Conservation (phyloP, 2,888 invertebrate genomes). For the Diaprepes abbreviatus region DNA sequence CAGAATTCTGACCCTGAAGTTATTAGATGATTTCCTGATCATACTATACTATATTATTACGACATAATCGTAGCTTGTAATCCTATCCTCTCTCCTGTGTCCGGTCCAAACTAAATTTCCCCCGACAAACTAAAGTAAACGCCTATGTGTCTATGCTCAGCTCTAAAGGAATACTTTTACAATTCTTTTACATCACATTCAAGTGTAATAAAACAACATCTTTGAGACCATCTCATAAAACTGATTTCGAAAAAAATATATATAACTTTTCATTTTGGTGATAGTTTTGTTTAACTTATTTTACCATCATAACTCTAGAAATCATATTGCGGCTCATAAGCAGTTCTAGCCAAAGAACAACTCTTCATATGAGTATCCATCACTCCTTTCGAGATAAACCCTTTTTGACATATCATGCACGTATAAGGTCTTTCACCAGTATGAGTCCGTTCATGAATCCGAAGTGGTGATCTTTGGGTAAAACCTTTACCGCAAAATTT, state of each 20-base stretch:
- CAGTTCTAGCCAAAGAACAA: conserved; percentile 50
- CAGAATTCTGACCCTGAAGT: too few species aligned
- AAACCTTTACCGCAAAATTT: conserved; percentile 74
- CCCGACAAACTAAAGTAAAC: too few species aligned
- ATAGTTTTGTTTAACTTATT: not conserved
- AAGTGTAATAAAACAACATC: too few species aligned
- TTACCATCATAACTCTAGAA: not conserved
- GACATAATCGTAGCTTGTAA: too few species aligned
- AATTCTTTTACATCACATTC: too few species aligned
- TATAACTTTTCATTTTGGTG: not conserved
- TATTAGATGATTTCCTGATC: too few species aligned
- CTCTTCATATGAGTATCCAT: conserved; percentile 62
- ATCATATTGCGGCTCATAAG: conserved; percentile 31
- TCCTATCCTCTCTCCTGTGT: too few species aligned
- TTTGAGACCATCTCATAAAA: too few species aligned
- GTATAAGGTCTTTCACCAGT: conserved; percentile 73
- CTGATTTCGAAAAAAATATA: conserved; percentile 5
- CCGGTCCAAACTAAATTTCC: too few species aligned
- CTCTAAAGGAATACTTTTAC: too few species aligned
- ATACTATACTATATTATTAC: too few species aligned
- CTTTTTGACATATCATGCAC: conserved; percentile 72
- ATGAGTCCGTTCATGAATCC: conserved; percentile 74
- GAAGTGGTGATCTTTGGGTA: conserved; percentile 73
- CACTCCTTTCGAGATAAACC: conserved; percentile 66
- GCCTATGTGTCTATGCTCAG: too few species aligned